phyloP scores from a whole-genome alignment of 2,113 vertebrate species.

The Cygnus atratus region DNA sequence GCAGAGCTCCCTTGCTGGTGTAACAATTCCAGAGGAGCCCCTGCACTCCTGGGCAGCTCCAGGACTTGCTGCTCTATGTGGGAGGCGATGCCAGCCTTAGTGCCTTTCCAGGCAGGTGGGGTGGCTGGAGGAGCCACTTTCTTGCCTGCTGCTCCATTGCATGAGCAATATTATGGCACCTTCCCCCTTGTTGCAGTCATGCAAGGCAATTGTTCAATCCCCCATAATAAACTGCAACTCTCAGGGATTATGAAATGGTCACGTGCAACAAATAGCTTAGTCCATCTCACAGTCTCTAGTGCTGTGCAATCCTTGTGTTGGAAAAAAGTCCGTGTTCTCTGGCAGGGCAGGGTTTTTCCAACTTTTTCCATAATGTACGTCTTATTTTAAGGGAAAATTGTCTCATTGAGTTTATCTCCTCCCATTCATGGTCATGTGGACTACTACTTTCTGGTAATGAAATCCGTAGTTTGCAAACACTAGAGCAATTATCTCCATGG shows the following conservation, averaged over 20 bases:
- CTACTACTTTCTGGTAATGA: not conserved
- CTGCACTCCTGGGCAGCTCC: not conserved
- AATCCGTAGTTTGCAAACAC: not conserved
- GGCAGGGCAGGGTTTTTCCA: not conserved
- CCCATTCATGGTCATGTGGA: not conserved
- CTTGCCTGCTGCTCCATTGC: not conserved
- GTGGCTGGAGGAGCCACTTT: not conserved
- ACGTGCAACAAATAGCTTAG: not conserved
- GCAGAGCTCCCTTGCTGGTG: not conserved
- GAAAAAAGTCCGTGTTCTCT: not conserved
- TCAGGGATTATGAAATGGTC: not conserved
- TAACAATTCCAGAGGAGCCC: not conserved
- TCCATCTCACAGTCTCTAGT: not conserved
- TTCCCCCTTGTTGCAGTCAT: accelerated
- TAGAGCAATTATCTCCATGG: not conserved
- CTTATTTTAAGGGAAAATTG: not conserved
- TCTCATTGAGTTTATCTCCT: not conserved
- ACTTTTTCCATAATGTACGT: not conserved
- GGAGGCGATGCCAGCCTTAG: not conserved
- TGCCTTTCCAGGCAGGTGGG: not conserved
- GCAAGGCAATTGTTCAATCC: not conserved
- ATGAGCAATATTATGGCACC: accelerated
- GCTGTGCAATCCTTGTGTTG: not conserved
- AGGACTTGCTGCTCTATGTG: accelerated
- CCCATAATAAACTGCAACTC: not conserved